Percentiles rank a stretch among this genome's conserved stretches.
phyloP scores from a whole-genome alignment of 2,888 invertebrate genomes.

The Drosophila merina region DNA sequence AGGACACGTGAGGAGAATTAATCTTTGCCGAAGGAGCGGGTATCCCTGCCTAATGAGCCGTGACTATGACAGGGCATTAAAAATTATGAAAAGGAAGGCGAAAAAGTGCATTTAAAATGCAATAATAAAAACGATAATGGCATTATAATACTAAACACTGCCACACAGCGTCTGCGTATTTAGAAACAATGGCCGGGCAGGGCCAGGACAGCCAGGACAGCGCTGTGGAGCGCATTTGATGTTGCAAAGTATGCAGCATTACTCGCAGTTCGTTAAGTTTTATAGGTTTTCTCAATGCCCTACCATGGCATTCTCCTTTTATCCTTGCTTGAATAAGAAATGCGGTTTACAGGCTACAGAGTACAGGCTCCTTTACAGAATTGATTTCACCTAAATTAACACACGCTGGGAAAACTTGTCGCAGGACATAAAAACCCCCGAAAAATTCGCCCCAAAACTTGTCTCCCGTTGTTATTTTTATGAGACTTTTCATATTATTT shows the following conservation, averaged over 20 bases:
- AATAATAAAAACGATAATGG: slow-evolving; percentile 76
- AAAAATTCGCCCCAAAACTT: slow-evolving; percentile 20
- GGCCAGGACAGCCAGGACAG: slow-evolving; percentile 32
- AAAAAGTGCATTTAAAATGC: slow-evolving; percentile 75
- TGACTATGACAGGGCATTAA: slow-evolving; percentile 58
- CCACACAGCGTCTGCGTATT: slow-evolving; percentile 11
- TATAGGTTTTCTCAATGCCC: slow-evolving; percentile 62
- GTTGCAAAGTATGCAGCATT: slow-evolving; percentile 76
- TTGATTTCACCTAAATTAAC: slow-evolving; percentile 81
- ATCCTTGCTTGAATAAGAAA: slow-evolving; percentile 59
- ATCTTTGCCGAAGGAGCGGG: slow-evolving; percentile 54
- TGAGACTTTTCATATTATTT: slow-evolving; percentile 71
- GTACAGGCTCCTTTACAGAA: slow-evolving; percentile 44
- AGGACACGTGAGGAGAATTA: slow-evolving; percentile 57
- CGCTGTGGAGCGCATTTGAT: slow-evolving; percentile 67
- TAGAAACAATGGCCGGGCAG: slow-evolving; percentile 39
- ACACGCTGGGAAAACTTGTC: slow-evolving; percentile 48
- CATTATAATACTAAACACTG: slow-evolving; percentile 69
- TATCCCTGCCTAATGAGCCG: slow-evolving; percentile 45
- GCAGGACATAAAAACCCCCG: slow-evolving; percentile 23
- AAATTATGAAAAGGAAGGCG: slow-evolving; percentile 64
- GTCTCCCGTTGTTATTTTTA: slow-evolving; percentile 71
- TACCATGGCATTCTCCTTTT: slow-evolving; percentile 31
- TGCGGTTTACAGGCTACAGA: slow-evolving; percentile 12
- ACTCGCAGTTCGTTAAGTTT: slow-evolving; percentile 78